Conservation (phyloP, 2,888 invertebrate species). For the Sisyra terminalis region DNA sequence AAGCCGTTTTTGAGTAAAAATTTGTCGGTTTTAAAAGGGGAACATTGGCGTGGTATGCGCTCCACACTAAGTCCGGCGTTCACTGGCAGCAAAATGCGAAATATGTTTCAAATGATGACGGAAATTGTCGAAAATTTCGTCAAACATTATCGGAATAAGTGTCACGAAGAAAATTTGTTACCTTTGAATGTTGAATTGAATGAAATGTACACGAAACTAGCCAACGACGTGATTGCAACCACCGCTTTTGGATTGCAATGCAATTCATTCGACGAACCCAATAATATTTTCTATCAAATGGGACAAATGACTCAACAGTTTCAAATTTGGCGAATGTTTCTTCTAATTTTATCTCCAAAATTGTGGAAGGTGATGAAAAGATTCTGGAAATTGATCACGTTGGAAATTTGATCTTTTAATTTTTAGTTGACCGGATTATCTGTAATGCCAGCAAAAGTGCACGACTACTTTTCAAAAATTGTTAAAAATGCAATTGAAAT, state of each 20-base stretch:
- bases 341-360: not conserved
- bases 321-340: not conserved
- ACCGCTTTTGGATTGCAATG: constrained; percentile 11
- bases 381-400: not conserved
- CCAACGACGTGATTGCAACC: constrained; percentile 13
- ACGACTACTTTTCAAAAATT: not conserved
- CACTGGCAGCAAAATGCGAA: constrained; percentile 10
- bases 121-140: constrained; percentile 6
- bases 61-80: constrained; percentile 10
- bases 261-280: constrained; percentile 11
- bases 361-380: not conserved
- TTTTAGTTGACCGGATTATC: not conserved
- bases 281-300: constrained; percentile 11
- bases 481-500: not conserved
- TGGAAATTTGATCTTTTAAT: not conserved
- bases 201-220: constrained; percentile 6
- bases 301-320: not conserved
- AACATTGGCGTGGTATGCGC: constrained; percentile 10
- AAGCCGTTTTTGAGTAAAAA: constrained; percentile 16
- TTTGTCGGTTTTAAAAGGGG: constrained; percentile 15
- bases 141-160: constrained; percentile 4
- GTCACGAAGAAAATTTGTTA: not conserved
- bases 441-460: not conserved
- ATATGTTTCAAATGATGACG: constrained; percentile 9
- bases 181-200: too few species aligned